phyloP scores from a whole-genome alignment of 1,140 invertebrate genomes.

The Frieseomelitta varia region DNA sequence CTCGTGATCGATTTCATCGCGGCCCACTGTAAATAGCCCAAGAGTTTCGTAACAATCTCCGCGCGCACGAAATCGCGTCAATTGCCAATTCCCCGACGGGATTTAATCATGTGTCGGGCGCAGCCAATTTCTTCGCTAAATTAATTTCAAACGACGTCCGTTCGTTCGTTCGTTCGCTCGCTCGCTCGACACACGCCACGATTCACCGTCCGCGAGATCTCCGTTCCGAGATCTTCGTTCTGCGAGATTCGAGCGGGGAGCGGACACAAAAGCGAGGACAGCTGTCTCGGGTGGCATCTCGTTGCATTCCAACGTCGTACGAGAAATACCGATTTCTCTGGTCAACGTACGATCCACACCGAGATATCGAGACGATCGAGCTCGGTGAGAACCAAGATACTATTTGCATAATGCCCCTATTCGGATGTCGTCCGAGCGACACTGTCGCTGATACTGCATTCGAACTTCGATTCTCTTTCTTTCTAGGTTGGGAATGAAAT shows the following conservation, averaged over 20 bases:
- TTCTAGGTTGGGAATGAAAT: neutral
- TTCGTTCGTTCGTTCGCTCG: neutral
- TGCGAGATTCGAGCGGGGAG: neutral
- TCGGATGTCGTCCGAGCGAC: slow-evolving; percentile 5
- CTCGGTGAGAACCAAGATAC: neutral
- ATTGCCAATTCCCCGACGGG: neutral
- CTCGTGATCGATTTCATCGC: slow-evolving; percentile 35
- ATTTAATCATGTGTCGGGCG: slow-evolving; percentile 40
- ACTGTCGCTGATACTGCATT: too few relatives aligned
- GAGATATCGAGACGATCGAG: slow-evolving; percentile 18
- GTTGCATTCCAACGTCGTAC: slow-evolving; percentile 62
- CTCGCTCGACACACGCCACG: neutral
- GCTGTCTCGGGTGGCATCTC: neutral
- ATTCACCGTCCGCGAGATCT: slow-evolving; percentile 32
- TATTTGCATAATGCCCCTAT: slow-evolving; percentile 4
- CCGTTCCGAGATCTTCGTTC: slow-evolving; percentile 11
- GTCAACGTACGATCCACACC: slow-evolving; percentile 33
- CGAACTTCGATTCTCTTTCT: neutral
- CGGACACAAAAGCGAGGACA: neutral
- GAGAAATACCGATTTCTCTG: slow-evolving; percentile 61
- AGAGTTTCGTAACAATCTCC: slow-evolving; percentile 23
- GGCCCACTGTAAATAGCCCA: slow-evolving; percentile 26
- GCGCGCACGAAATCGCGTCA: neutral
- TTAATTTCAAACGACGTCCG: slow-evolving; percentile 40
- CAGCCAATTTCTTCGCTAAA: slow-evolving; percentile 42